phyloP scores from a whole-genome alignment of 1,140 invertebrate species.

The Sitodiplosis mosellana region DNA sequence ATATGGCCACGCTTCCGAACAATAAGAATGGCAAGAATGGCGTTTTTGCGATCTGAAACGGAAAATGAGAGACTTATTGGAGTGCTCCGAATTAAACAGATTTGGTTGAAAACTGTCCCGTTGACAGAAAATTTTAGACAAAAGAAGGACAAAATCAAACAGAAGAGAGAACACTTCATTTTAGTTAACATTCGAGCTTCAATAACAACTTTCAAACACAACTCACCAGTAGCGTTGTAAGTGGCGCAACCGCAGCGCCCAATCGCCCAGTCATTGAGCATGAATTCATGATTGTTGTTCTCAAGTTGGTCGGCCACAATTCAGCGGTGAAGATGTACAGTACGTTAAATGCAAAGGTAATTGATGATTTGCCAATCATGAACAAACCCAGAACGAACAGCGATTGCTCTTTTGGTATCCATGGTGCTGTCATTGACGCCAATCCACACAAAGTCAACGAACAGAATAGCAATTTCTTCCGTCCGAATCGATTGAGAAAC shows the following conservation, averaged over 20 bases:
- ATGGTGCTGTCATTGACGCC: conserved; percentile 15
- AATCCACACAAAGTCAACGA: conserved; percentile 40
- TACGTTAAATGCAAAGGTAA: conserved; percentile 47
- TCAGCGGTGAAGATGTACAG: conserved; percentile 53
- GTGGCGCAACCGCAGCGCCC: conserved; percentile 48
- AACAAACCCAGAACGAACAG: conserved; percentile 33
- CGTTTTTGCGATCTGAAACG: no score
- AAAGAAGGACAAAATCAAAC: no score
- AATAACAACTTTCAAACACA: no score
- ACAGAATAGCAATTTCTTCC: conserved; percentile 34
- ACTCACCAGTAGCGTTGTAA: conserved; percentile 34
- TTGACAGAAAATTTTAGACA: no score
- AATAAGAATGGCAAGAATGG: no score
- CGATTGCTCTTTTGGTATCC: conserved; percentile 15
- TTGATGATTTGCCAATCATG: conserved; percentile 53
- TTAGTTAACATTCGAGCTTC: no score
- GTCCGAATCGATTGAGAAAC: conserved; percentile 39
- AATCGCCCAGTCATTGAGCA: conserved; percentile 53
- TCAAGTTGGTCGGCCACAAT: conserved; percentile 47
- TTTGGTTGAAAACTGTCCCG: no score
- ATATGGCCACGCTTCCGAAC: no score
- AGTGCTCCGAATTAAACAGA: no score
- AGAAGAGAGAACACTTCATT: no score
- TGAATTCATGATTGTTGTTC: conserved; percentile 41
- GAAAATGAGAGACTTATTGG: no score